Conservation (phyloP, 2,888 invertebrate genomes). For the Eretmocerus hayati region DNA sequence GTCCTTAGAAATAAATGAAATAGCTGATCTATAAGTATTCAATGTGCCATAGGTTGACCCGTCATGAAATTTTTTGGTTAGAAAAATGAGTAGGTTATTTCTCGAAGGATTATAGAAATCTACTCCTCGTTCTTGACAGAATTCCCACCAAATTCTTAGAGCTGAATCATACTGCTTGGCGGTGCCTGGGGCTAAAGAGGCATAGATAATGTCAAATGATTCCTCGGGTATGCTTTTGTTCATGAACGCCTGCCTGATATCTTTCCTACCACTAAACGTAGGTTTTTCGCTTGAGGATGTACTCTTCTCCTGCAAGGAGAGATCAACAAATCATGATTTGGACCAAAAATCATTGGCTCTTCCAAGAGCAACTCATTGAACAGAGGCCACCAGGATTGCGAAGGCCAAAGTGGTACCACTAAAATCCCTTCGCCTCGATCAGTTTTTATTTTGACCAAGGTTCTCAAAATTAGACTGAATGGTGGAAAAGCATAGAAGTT, state of each 20-base stretch:
- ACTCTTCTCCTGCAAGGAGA: neutral
- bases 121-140: neutral
- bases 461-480: slow-evolving; percentile 8
- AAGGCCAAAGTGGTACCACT: slow-evolving; percentile 19
- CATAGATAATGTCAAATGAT: neutral
- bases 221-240: no score
- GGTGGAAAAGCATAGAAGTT: slow-evolving; percentile 19
- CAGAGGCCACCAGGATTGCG: slow-evolving; percentile 10
- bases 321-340: no score
- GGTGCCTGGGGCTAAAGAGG: neutral
- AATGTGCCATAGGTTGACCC: no score
- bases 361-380: neutral
- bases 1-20: neutral
- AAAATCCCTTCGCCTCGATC: slow-evolving; percentile 13
- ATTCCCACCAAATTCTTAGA: neutral
- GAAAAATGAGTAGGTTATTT: neutral
- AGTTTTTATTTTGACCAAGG: slow-evolving; percentile 11
- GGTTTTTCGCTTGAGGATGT: neutral
- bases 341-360: no score
- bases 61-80: no score
- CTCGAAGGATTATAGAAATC: neutral
- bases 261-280: no score
- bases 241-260: no score
- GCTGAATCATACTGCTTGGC: neutral
- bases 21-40: no score